phyloP scores from a whole-genome alignment of 2,888 invertebrate species.

The Heliconius erato region DNA sequence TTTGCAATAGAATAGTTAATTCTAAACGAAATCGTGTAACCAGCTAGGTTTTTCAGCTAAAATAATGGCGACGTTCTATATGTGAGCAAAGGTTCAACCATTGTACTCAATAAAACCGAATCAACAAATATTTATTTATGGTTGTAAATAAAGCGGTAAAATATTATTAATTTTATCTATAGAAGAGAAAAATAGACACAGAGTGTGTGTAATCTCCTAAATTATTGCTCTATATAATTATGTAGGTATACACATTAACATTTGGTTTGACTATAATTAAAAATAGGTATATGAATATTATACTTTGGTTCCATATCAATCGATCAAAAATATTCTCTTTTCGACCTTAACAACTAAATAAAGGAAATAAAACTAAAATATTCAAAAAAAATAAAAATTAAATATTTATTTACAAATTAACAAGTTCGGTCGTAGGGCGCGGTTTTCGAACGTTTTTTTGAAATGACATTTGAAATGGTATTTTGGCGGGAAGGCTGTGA shows the following conservation, averaged over 20 bases:
- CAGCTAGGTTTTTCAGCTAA: constrained; percentile 48
- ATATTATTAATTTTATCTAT: constrained; percentile 71
- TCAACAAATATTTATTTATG: constrained; percentile 33
- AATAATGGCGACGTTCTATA: constrained; percentile 34
- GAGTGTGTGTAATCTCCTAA: constrained; percentile 61
- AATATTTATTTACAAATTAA: constrained; percentile 70
- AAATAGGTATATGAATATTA: constrained; percentile 62
- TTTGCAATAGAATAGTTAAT: constrained; percentile 43
- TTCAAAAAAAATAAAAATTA: constrained; percentile 52
- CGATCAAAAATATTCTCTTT: constrained; percentile 47
- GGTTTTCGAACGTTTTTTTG: constrained; percentile 52
- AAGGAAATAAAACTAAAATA: constrained; percentile 58
- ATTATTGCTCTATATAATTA: constrained; percentile 76
- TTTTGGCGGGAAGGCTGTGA: constrained; percentile 66
- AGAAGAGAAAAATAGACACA: constrained; percentile 78
- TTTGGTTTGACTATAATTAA: constrained; percentile 52
- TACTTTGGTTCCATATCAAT: constrained; percentile 71
- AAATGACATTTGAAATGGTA: constrained; percentile 64
- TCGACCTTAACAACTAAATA: constrained; percentile 46
- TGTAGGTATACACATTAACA: constrained; percentile 74
- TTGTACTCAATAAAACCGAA: constrained; percentile 41
- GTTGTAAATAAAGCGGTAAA: constrained; percentile 64
- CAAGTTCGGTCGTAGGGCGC: constrained; percentile 64
- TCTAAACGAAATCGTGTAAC: constrained; percentile 48
- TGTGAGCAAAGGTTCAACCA: constrained; percentile 43